phyloP scores from a whole-genome alignment of 1,140 invertebrate species.

The Potamilus streckersoni region DNA sequence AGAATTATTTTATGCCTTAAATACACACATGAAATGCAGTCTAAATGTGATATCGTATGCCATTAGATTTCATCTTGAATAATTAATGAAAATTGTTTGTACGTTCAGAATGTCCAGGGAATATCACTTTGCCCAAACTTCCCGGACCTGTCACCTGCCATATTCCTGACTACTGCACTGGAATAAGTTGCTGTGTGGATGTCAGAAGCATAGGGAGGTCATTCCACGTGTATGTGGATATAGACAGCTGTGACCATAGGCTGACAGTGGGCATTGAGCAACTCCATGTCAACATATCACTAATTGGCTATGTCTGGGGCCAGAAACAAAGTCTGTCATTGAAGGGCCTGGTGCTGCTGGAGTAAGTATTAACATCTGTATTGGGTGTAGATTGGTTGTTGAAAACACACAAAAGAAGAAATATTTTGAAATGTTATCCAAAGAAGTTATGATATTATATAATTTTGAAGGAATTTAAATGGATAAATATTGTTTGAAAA shows the following conservation, averaged over 20 bases:
- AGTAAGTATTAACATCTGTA: not conserved
- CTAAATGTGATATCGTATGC: no score
- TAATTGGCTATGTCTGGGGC: conserved; percentile 33
- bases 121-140: conserved; percentile 11
- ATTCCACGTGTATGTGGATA: conserved; percentile 17
- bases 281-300: conserved; percentile 18
- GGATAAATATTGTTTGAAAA: no score
- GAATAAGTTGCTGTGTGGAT: conserved; percentile 29
- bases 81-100: no score
- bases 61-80: no score
- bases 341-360: conserved; percentile 5
- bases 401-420: no score
- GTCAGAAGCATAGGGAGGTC: conserved; percentile 18
- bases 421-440: no score
- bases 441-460: no score
- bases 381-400: no score
- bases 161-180: conserved; percentile 31
- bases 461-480: no score
- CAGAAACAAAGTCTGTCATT: conserved; percentile 9
- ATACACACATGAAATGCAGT: no score
- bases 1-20: no score
- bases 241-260: conserved; percentile 24
- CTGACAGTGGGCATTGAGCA: conserved; percentile 32
- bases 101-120: conserved; percentile 13
- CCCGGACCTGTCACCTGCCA: conserved; percentile 14